Conservation (phyloP, 2,797 vertebrate species). For the Halcyon badia region DNA sequence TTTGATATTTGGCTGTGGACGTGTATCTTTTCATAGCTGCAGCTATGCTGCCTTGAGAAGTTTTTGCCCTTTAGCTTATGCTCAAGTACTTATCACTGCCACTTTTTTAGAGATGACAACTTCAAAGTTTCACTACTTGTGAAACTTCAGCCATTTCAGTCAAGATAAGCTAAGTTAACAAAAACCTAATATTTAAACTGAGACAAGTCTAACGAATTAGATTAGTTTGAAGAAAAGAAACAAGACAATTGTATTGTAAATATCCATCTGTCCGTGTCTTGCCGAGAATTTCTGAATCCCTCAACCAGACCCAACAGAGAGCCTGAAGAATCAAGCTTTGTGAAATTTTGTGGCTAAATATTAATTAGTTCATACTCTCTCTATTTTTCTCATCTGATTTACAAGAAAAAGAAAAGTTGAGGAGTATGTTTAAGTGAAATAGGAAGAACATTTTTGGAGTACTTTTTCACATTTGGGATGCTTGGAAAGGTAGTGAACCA, state of each 20-base stretch:
- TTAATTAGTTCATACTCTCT: not conserved
- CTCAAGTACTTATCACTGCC: not conserved
- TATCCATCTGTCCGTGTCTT: not conserved
- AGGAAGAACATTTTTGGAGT: not conserved
- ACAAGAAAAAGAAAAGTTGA: not conserved
- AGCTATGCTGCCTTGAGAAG: not conserved
- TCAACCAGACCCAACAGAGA: not conserved
- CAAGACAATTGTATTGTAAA: not conserved
- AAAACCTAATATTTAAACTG: not conserved
- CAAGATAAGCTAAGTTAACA: not conserved
- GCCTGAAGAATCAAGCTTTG: not conserved
- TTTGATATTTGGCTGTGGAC: not conserved
- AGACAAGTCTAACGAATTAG: not conserved
- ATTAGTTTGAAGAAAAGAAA: not conserved
- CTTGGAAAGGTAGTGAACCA: not conserved
- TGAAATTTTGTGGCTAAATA: not conserved
- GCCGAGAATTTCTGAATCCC: not conserved
- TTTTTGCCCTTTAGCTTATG: not conserved
- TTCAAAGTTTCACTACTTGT: not conserved
- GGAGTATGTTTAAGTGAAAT: not conserved
- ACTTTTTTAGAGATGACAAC: not conserved
- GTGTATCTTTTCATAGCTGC: not conserved
- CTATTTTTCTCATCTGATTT: not conserved
- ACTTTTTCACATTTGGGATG: not conserved
- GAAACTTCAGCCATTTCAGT: not conserved